A percentile compares a stretch with the other conserved stretches of the same genome.
Conservation (phyloP, 2,113 vertebrate species). For the Neogale vison region DNA sequence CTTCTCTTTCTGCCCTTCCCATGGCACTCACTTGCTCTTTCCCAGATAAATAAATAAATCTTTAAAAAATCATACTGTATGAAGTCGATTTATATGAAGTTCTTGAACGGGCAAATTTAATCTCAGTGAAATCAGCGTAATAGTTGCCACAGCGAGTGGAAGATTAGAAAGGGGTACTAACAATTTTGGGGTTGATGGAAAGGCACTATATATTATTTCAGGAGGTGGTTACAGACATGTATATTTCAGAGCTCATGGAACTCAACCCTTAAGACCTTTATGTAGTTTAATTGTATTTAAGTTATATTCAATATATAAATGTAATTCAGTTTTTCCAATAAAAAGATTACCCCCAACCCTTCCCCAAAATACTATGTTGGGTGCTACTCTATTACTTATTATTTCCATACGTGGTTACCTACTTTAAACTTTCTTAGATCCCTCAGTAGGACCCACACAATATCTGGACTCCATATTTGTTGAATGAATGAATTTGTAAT, state of each 20-base stretch:
- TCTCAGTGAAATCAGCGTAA: conserved; percentile 26
- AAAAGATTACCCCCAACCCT: neutral
- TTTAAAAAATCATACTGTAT: neutral
- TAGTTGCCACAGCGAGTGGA: neutral
- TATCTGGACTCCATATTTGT: neutral
- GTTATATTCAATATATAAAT: neutral
- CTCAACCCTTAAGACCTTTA: neutral
- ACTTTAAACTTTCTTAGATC: conserved; percentile 33
- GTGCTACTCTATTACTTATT: neutral
- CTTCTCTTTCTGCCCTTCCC: neutral
- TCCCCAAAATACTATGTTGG: neutral
- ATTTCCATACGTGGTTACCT: neutral
- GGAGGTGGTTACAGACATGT: neutral
- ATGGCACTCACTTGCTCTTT: neutral
- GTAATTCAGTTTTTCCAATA: neutral
- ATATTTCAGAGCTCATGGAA: neutral
- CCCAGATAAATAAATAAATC: neutral
- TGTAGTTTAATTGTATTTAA: neutral
- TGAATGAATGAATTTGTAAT: neutral
- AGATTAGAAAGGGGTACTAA: conserved; percentile 21
- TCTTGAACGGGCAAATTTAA: conserved; percentile 48
- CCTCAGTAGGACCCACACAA: neutral
- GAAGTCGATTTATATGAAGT: conserved; percentile 40
- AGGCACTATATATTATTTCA: neutral
- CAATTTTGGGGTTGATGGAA: neutral